Conservation (phyloP, 2,113 vertebrate genomes). For the Poeciliopsis occidentalis region DNA sequence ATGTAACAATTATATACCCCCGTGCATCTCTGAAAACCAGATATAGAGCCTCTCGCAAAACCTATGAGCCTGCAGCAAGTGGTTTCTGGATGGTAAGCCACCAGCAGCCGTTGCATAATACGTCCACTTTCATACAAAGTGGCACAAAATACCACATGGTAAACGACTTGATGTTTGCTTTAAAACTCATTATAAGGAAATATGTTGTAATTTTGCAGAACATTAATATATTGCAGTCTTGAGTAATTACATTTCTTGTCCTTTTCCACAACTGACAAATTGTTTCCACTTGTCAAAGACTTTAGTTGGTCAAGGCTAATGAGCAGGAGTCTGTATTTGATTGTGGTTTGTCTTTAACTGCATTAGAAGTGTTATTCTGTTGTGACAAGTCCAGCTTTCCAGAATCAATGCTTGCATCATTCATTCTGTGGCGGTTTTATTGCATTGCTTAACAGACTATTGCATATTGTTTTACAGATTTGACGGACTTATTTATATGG, state of each 20-base stretch:
- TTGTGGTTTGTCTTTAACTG: background rate
- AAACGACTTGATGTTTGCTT: background rate
- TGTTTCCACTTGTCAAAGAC: background rate
- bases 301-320: background rate
- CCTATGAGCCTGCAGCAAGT: no score
- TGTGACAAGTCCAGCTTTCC: background rate
- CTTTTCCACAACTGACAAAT: no score
- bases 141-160: background rate
- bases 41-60: no score
- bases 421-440: background rate
- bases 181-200: background rate
- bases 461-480: background rate
- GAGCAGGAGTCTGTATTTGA: background rate
- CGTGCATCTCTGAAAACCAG: no score
- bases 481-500: background rate
- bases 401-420: background rate
- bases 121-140: background rate
- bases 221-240: no score
- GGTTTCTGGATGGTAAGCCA: no score
- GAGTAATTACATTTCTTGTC: no score
- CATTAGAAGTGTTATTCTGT: background rate
- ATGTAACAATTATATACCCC: no score
- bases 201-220: background rate
- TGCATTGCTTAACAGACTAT: background rate
- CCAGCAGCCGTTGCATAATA: no score